Conservation (phyloP, 2,888 invertebrate species). For the Lycaena phlaeas region DNA sequence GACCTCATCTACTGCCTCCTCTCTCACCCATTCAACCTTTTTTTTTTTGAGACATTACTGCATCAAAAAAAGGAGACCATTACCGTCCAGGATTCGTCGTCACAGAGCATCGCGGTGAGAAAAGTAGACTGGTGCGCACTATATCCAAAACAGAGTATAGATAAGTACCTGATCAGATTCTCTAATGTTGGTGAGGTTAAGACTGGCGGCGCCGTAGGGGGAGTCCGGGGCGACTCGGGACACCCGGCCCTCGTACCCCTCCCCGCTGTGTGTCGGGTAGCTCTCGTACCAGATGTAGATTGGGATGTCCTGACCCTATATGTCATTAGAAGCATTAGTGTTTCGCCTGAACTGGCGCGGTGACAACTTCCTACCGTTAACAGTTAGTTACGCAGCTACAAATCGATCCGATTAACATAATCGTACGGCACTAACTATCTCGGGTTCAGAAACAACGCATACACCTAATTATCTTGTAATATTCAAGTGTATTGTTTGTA, state of each 20-base stretch:
- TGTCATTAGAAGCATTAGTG: constrained; percentile 33
- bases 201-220: constrained; percentile 91
- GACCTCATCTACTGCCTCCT: no score
- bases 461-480: constrained; percentile 15
- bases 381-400: constrained; percentile 17
- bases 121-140: no score
- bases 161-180: constrained; percentile 86
- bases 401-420: constrained; percentile 11
- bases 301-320: constrained; percentile 94
- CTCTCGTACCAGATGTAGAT: constrained; percentile 99
- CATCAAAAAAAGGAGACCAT: no score
- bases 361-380: constrained; percentile 13
- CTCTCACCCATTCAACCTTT: no score
- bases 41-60: no score
- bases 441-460: constrained; percentile 12
- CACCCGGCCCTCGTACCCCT: constrained; percentile 93
- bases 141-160: no score
- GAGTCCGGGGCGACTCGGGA: constrained; percentile 91
- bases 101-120: no score
- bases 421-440: constrained; percentile 12
- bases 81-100: no score
- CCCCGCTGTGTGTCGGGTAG: constrained; percentile 96
- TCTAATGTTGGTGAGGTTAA: constrained; percentile 94
- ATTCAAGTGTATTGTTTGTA: constrained; percentile 13
- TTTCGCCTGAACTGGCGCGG: constrained; percentile 29